A percentile compares a stretch with the other conserved stretches of the same genome.
Evolutionary conservation across 2,113 vertebrate genomes (phyloP).

Genomic region (Coracopsis vasa): DNA sequence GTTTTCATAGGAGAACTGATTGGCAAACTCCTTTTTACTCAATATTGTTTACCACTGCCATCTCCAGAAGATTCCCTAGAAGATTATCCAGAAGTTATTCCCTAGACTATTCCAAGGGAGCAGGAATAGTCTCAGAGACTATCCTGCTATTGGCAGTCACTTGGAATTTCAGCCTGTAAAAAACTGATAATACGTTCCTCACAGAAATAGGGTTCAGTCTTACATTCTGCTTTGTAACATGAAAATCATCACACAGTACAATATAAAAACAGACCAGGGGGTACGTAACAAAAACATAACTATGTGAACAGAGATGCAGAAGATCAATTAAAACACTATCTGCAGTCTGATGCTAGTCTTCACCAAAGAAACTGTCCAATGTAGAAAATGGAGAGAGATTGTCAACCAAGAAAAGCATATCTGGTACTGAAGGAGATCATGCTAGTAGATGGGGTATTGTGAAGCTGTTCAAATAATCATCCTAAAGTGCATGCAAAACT

Average conservation of each 20-base stretch:
- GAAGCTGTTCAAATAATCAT: background rate
- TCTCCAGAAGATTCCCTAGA: background rate
- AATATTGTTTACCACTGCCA: background rate
- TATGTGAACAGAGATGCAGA: background rate
- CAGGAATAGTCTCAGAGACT: background rate
- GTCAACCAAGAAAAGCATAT: background rate
- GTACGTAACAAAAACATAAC: background rate
- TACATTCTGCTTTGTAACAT: background rate
- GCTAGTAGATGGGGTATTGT: background rate
- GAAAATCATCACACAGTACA: background rate
- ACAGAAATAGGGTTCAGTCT: background rate
- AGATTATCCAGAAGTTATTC: no score
- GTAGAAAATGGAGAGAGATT: background rate
- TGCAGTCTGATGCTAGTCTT: background rate
- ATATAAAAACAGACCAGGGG: background rate
- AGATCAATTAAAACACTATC: background rate
- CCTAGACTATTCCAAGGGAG: background rate
- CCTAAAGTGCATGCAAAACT: background rate
- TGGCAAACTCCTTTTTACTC: conserved; percentile 37
- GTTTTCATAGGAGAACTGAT: background rate
- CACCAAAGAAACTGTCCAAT: background rate
- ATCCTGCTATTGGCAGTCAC: background rate
- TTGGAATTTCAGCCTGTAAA: background rate
- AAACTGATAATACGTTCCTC: background rate
- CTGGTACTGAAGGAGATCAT: background rate